Base-by-base conservation (phyloP, 1,140 invertebrate genomes). In the Glomeris maerens region DNA sequence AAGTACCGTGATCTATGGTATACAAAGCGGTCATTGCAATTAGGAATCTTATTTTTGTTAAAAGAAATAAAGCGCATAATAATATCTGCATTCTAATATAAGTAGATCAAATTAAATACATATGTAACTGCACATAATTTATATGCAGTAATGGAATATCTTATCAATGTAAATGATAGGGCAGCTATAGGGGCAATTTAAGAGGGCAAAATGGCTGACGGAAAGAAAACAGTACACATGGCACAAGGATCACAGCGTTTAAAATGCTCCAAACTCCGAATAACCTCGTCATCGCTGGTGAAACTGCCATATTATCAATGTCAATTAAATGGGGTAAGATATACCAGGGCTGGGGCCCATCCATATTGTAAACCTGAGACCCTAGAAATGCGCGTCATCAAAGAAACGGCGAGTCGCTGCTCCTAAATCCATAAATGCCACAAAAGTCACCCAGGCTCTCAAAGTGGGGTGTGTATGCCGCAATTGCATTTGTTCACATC, bases 391-490 rank as follows among this genome's bases (percentile, higher is more conserved):
- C n/a, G n/a, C 69, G 45, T 77, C 73, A 63, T 83, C 81, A n/a
- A 82, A 80, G 56, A 80, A 83, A 31, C 78, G 81, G 45, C 79
- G 72, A 26, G 79, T 73, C 1, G 79, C 78, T 0, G 79, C 81
- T 2, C 80, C 79, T 17, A 82, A 60, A 63, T 83, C 80, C 77
- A 82, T 80, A 59, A 83, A 83, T n/a, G 81, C 80, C 1, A 83
- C 79, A 59, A 83, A 83, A 3, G 78, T 80, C 59, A 83, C 81
- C 79, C 80, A 82, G 5, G 80, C 81, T 26, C 80, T 68, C 62
- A 83, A 81, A 21, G 79, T 78, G 57, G 82, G 82, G 54, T 82
- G 71, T 53, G 81, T 42, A 3, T 36, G 28, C 28, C 39, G 47
- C 3, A 22, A 28, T 48, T 48, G 31, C 47, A 48, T 48, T 14